Evolutionary conservation across 2,888 invertebrate species (phyloP), one percentile per base, ranked within the genome.

Genomic region (Spodoptera exigua): DNA sequence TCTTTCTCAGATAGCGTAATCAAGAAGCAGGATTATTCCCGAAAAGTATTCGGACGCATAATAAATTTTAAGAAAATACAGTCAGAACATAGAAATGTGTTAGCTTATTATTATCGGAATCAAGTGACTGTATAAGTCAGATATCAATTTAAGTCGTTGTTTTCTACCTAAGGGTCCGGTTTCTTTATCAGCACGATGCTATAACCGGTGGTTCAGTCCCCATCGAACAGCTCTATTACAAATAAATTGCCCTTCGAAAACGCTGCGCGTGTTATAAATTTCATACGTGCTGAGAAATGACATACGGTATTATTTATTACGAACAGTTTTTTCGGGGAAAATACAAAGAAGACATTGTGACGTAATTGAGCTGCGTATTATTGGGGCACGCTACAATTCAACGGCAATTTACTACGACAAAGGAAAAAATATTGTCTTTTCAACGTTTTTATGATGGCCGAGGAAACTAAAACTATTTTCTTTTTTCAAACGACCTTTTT

Each of bases 271-370:
- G 92, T 91, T 93, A 93, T 93, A 94, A 92, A 92, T 93, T 92
- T 91, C 93, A 94, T 94, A 94, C 94, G 92, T 93, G 94, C 94
- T 94, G 94, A 92, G 94, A 93, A 94, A 93, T 92, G 93, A 93
- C 94, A 94, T 93, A 93, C 92, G 94, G 93, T 88, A 90, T 91
- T 93, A 93, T 94, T 94, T 93, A 93, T 93, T 90, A 91, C 89
- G 80, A 80, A 81, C 82, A 79, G 85, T 89, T 89, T 87, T 87
- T 87, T 86, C 78, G 84, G 85, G 86, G 83, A 88, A 91, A 91
- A 90, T 83, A 90, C 84, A 91, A 91, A 92, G 88, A 92, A 92
- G 93, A 92, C 91, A 91, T 93, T 90, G 87, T 91, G 88, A 90
- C 84, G 89, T 93, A 94, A 93, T 94, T 93, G 92, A 90, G 89